Base-by-base conservation (phyloP, 2,113 vertebrate species). In the Thamnaconus septentrionalis region DNA sequence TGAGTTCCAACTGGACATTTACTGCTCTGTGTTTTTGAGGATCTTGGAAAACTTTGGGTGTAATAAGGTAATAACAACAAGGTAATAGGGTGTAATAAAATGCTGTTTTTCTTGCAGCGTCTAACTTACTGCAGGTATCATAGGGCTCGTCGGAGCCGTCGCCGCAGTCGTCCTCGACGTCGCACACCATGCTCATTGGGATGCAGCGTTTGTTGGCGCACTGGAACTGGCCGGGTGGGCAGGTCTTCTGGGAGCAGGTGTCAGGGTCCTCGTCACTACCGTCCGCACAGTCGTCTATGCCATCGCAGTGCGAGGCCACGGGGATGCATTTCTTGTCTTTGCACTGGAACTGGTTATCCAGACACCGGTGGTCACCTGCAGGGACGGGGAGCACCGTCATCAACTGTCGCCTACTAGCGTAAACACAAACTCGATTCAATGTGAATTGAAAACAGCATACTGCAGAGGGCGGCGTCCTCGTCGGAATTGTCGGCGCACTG, bases 391-490 rank as follows among this genome's bases (percentile, higher is more conserved):
- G 18, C 18, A 31, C 18, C 18, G 18, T 31, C 18, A 31, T 31
- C 18, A 31, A 31, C 18, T 31, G 18, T 31, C 18, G 18, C 3
- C 48, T 6, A 50, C 6, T 50, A 50, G n/a, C 10, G n/a, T 50
- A 50, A 11, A n/a, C n/a, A 31, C 48, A 31, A 53, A 53, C 12
- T 6, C 12, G n/a, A 53, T 18, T 12, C 12, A n/a, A 52, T 12
- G 5, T 52, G 50, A 18, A 5, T 52, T 4, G 5, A 52, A 52
- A 52, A 2, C 50, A 48, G n/a, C 85, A 4, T 87, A 92, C 90
- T 91, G 80, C 91, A 92, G 47, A 92, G 89, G 12, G 87, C 89
- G 0, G 88, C 86, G 3, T 91, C 88, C 75, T 92, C 91, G 12
- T 92, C 91, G 5, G 91, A 91, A 45, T 71, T 61, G 71, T 92